Percentiles rank a stretch among this genome's conserved stretches.
Evolutionary conservation across 2,797 vertebrate species (phyloP).

Genomic region (Enteromius fasciolatus): DNA sequence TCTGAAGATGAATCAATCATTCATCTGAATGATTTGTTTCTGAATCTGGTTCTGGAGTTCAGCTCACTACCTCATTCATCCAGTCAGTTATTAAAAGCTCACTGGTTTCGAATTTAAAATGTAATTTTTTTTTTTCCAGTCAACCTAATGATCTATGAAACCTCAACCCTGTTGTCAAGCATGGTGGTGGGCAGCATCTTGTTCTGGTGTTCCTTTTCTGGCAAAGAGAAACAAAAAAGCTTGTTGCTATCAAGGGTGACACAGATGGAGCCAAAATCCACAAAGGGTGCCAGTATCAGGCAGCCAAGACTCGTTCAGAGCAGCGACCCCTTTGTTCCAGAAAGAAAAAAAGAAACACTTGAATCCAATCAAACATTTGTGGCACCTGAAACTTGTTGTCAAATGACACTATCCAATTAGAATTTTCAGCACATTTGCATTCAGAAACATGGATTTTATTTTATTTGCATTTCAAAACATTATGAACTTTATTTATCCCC

Average conservation of each 20-base stretch:
- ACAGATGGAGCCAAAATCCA: slow-evolving; percentile 11
- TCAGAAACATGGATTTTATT: background rate
- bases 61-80: background rate
- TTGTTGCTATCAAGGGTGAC: background rate
- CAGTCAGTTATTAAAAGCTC: background rate
- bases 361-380: background rate
- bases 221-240: background rate
- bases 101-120: background rate
- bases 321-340: background rate
- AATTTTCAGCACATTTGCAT: background rate
- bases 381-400: background rate
- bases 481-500: background rate
- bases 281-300: background rate
- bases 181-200: background rate
- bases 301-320: slow-evolving; percentile 4
- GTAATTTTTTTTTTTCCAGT: background rate
- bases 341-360: background rate
- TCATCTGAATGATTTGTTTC: background rate
- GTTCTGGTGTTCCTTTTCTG: background rate
- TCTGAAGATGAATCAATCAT: background rate
- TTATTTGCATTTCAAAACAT: background rate
- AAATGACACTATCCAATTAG: background rate
- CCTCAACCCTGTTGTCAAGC: background rate
- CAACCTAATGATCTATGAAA: background rate
- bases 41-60: background rate